Base-by-base conservation (phyloP, 1,140 invertebrate species). In the Pteromalus puparum region DNA sequence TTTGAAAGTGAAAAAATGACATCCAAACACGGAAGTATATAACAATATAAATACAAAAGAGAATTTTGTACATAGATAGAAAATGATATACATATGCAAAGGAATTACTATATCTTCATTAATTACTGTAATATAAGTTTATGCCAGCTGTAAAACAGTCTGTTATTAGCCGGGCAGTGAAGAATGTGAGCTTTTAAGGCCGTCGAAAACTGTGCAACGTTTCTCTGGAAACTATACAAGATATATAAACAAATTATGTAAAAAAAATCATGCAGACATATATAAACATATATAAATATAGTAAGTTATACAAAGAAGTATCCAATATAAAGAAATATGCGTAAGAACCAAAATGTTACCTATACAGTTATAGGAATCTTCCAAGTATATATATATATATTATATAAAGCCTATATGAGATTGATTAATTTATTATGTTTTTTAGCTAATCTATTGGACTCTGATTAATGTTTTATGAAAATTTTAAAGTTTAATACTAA, bases 81-180 rank as follows among this genome's bases (percentile, higher is more conserved):
- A 83, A 80, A 86, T 42, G 0, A 84, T 86, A 75, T 24, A 75
- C 2, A 28, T 38, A 30, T 30, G 5, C 53, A 76, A 81, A 87
- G 77, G 74, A 87, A 85, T 86, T 87, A 84, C 80, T 85, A 68
- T 83, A 85, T 88, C 85, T 24, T 75, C 67, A 86, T 84, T 88
- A 84, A 83, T 84, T 85, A 87, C 86, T 88, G 88, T 89, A 88
- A 87, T 65, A 87, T 85, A 89, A 28, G 84, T 88, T 87, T 85
- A 87, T 88, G 86, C 73, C 82, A 87, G 86, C 82, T 87, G 83
- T 88, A 84, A 84, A 84, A 87, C 83, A 86, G 81, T 24, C 70
- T 75, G 83, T 84, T 76, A 67, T 34, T 30, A 81, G 68, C 15
- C 48, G 26, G 67, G 78, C 78, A 76, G 81, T 73, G 85, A 86